These are phyloP conservation scores for Cheilosia pagana DNA, from an alignment of 2,888 invertebrate genomes.

Conservation along the genomic window DNA sequence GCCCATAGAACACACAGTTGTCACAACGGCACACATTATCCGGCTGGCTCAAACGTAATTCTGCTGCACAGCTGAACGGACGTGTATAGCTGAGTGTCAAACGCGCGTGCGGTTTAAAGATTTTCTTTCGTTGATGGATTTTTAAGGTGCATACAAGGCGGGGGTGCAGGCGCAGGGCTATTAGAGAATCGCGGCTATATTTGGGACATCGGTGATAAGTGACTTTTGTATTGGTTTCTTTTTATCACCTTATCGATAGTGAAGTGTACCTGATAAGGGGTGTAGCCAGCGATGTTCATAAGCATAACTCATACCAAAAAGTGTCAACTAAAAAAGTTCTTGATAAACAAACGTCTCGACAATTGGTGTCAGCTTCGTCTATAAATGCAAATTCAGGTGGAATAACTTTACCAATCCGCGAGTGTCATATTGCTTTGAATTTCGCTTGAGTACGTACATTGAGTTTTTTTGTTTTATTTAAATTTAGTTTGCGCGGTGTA, in stretches of 20 bases:
- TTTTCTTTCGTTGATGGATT: conserved; percentile 14
- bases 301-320: not conserved
- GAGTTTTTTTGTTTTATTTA: not conserved
- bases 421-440: conserved; percentile 43
- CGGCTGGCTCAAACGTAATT: conserved; percentile 60
- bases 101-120: conserved; percentile 30
- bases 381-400: conserved; percentile 32
- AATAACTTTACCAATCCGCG: conserved; percentile 12
- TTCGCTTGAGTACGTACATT: conserved; percentile 15
- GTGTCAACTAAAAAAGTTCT: conserved; percentile 7
- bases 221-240: conserved; percentile 2
- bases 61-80: conserved; percentile 59
- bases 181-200: conserved; percentile 14
- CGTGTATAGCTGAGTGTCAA: conserved; percentile 51
- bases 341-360: conserved; percentile 11
- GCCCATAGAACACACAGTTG: conserved; percentile 62
- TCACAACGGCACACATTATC: conserved; percentile 27
- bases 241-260: conserved; percentile 47
- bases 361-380: conserved; percentile 17
- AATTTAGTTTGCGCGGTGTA: conserved; percentile 9
- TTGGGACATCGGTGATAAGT: conserved; percentile 47
- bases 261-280: conserved; percentile 38
- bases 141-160: conserved; percentile 18
- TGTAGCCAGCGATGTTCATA: not conserved
- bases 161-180: conserved; percentile 23